Evolutionary conservation across 2,113 vertebrate species (phyloP), one percentile per base, ranked within the genome.

Genomic region (Rhea americana): DNA sequence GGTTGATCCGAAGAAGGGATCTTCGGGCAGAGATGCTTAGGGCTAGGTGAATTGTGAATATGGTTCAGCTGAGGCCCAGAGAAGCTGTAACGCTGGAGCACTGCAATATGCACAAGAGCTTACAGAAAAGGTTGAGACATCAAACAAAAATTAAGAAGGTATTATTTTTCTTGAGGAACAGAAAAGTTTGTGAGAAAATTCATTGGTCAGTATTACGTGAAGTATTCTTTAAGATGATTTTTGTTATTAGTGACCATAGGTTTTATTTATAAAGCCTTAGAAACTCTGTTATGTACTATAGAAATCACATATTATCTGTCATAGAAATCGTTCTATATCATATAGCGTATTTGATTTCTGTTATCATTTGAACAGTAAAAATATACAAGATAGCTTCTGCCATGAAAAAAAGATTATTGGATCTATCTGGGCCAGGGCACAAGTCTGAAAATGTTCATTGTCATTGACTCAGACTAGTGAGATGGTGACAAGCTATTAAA

Each of bases 391-490:
- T 79, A 25, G 6, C 89, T 96, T 88, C 72, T 86, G 22, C 19
- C 21, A 22, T 39, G 9, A 75, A 77, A 75, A 79, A 62, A 95
- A 94, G 85, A 93, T 68, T 79, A 30, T 74, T 93, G 79, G 41
- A 15, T 19, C 85, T 90, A 9, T 11, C 41, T 61, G 58, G 39
- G 25, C 47, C 37, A 67, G 68, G 51, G 24, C n/a, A 55, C 53
- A 85, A 24, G 26, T 89, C 74, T 86, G 72, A 94, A 96, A 86
- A 55, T 61, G 4, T 39, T 93, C 9, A 35, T 90, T 18, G 55
- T 79, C 2, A 6, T 65, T 93, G 37, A 84, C 56, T 85, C 88
- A 67, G 35, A 85, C 30, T 92, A 75, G 45, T 86, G 45, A 84
- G 47, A 74, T 59, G 63, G 21, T 59, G 6, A 35, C 35, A 35